phyloP scores from a whole-genome alignment of 1,140 invertebrate genomes.

The Drosophila seguyi region DNA sequence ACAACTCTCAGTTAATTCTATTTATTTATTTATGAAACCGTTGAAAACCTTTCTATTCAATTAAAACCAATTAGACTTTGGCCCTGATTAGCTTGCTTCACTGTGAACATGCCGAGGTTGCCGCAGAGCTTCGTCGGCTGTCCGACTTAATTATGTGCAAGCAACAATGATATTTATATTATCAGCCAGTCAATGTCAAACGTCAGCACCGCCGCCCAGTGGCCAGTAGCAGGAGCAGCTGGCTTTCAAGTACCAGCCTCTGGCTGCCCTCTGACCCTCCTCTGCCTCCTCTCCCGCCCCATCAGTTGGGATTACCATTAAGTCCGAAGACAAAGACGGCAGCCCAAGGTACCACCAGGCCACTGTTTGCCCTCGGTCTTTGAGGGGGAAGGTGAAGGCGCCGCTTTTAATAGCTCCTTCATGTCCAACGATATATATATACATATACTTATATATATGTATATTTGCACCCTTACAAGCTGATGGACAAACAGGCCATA shows the following conservation, averaged over 20 bases:
- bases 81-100: conserved; percentile 7
- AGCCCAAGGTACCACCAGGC: conserved; percentile 33
- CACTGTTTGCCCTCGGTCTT: neutral
- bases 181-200: conserved; percentile 69
- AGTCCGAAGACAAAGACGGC: conserved; percentile 49
- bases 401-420: conserved; percentile 47
- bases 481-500: conserved; percentile 22
- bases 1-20: neutral
- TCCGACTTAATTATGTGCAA: conserved; percentile 78
- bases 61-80: neutral
- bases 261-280: neutral
- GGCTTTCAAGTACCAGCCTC: conserved; percentile 16
- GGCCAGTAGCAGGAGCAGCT: conserved; percentile 14
- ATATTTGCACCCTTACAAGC: conserved; percentile 8
- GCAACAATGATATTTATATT: conserved; percentile 83
- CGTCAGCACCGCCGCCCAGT: conserved; percentile 41
- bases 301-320: conserved; percentile 45
- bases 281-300: neutral
- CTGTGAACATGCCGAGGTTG: conserved; percentile 33
- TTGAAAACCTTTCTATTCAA: neutral
- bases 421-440: conserved; percentile 1
- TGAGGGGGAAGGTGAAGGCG: neutral
- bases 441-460: neutral
- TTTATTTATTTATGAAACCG: neutral
- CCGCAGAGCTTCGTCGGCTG: conserved; percentile 64